phyloP scores from a whole-genome alignment of 1,140 invertebrate species.

The Philaenus spumarius region DNA sequence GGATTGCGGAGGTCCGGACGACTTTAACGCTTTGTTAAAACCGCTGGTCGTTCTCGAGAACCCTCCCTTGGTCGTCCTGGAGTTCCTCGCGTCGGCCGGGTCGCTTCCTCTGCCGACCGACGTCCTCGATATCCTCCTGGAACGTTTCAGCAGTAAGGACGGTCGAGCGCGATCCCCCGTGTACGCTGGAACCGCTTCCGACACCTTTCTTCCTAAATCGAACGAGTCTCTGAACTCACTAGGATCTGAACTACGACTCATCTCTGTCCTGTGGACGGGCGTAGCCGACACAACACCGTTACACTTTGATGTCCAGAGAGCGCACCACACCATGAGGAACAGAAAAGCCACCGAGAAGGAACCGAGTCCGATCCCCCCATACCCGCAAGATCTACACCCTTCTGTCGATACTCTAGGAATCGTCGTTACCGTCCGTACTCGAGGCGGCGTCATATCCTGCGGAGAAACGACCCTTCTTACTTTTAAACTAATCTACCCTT shows the following conservation, averaged over 20 bases:
- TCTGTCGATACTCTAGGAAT: not conserved
- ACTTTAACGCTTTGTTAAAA: conserved; percentile 3
- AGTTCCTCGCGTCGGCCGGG: not conserved
- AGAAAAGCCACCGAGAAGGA: not conserved
- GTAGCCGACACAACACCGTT: not conserved
- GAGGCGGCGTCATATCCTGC: not conserved
- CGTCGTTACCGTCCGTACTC: not conserved
- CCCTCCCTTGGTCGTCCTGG: not conserved
- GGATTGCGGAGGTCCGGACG: conserved; percentile 12
- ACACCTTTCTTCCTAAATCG: no score
- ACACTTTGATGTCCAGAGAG: not conserved
- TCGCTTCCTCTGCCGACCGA: not conserved
- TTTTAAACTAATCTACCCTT: no score
- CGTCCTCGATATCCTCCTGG: conserved; percentile 9
- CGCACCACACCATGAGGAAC: conserved; percentile 4
- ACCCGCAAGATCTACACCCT: conserved; percentile 1
- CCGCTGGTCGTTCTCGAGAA: conserved; percentile 9
- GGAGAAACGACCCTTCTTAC: no score
- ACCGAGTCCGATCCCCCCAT: not conserved
- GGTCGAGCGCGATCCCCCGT: not conserved
- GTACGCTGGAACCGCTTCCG: not conserved
- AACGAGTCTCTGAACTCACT: no score
- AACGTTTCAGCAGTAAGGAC: conserved; percentile 7
- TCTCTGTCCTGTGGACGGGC: not conserved
- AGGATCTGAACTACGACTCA: not conserved